These are phyloP conservation scores for Abscondita cerata DNA, from an alignment of 2,888 invertebrate species.

Conservation along the genomic window DNA sequence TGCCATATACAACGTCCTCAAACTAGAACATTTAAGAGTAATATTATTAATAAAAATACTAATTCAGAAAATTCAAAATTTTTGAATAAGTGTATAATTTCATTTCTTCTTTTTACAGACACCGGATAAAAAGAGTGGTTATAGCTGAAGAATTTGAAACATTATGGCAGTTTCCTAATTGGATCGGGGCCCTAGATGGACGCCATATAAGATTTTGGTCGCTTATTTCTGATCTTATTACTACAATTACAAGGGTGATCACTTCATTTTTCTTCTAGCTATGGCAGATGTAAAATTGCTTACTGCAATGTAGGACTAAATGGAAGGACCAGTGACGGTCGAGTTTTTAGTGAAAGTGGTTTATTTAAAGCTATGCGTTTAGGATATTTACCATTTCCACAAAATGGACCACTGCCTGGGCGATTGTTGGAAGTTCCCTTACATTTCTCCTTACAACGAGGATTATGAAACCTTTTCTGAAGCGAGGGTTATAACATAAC, in stretches of 20 bases:
- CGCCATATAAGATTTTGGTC: constrained; percentile 43
- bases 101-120: not conserved
- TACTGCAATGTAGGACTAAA: too few relatives aligned
- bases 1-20: constrained; percentile 28
- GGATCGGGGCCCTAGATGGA: constrained; percentile 45
- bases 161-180: constrained; percentile 35
- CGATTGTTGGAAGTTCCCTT: too few relatives aligned
- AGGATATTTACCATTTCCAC: too few relatives aligned
- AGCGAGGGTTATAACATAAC: too few relatives aligned
- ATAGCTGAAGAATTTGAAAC: constrained; percentile 18
- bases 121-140: not conserved
- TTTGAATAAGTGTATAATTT: not conserved
- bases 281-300: constrained; percentile 37
- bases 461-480: too few relatives aligned
- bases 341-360: too few relatives aligned
- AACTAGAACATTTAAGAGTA: not conserved
- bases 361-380: too few relatives aligned
- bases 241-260: constrained; percentile 45
- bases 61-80: not conserved
- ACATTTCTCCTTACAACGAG: too few relatives aligned
- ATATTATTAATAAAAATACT: not conserved
- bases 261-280: constrained; percentile 45
- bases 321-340: too few relatives aligned
- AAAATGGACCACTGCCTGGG: too few relatives aligned
- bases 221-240: constrained; percentile 41